phyloP scores from a whole-genome alignment of 2,888 invertebrate genomes.

The Calameuta pallipes region DNA sequence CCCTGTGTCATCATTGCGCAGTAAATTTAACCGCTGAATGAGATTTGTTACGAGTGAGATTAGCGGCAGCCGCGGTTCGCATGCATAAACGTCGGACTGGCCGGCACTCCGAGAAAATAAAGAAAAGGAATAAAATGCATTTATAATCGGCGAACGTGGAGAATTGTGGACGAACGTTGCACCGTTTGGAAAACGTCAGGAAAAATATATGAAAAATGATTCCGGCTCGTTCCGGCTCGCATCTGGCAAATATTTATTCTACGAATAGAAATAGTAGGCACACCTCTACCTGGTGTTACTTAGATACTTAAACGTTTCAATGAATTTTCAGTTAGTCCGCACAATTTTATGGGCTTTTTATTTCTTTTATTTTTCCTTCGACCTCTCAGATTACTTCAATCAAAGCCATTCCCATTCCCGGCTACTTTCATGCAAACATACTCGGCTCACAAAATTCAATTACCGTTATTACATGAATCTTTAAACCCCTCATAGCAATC shows the following conservation, averaged over 20 bases:
- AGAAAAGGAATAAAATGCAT: neutral
- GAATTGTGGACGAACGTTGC: neutral
- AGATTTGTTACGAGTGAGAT: constrained; percentile 1
- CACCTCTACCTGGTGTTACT: neutral
- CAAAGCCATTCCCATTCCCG: neutral
- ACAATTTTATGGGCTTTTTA: neutral
- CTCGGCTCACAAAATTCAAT: neutral
- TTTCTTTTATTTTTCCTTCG: neutral
- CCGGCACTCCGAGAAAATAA: neutral
- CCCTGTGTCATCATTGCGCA: neutral
- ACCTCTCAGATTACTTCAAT: neutral
- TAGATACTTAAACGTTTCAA: neutral
- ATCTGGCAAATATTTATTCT: neutral
- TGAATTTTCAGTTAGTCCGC: neutral
- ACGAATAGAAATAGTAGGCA: neutral
- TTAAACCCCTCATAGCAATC: neutral
- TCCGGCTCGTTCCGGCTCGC: neutral
- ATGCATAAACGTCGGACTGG: neutral
- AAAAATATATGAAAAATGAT: neutral
- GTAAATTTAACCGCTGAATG: neutral
- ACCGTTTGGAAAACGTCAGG: neutral
- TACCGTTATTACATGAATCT: neutral
- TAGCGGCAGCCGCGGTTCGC: neutral
- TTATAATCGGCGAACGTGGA: neutral
- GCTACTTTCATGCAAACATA: neutral